These are phyloP conservation scores for Lampris megalopsis DNA, from an alignment of 2,113 vertebrate species.

Conservation along the genomic window DNA sequence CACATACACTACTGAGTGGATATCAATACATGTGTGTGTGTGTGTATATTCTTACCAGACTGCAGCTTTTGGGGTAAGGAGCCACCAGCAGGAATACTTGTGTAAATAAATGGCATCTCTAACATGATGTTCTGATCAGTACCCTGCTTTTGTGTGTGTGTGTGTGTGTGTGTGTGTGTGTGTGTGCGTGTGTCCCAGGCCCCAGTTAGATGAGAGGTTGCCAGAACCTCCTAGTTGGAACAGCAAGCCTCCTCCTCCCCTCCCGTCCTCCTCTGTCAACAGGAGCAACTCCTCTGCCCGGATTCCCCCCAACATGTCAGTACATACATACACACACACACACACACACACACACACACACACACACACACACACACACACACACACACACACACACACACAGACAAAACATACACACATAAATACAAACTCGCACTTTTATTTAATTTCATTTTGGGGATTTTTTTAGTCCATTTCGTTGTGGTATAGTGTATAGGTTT, in stretches of 20 bases:
- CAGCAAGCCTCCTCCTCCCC: constrained; percentile 83
- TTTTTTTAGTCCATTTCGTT: too few relatives aligned
- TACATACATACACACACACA: too few relatives aligned
- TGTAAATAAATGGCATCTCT: too few relatives aligned
- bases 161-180: too few relatives aligned
- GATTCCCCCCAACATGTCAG: constrained; percentile 22
- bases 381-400: background rate
- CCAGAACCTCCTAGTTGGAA: constrained; percentile 58
- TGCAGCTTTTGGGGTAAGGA: constrained; percentile 79
- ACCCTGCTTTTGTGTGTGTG: too few relatives aligned
- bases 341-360: constrained; percentile 1
- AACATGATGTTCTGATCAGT: too few relatives aligned
- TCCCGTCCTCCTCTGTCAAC: constrained; percentile 47
- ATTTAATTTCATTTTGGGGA: too few relatives aligned
- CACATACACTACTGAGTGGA: background rate
- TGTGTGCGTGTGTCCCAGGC: constrained; percentile 14
- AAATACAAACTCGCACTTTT: too few relatives aligned
- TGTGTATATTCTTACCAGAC: constrained; percentile 72
- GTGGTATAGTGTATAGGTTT: too few relatives aligned
- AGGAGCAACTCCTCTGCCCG: constrained; percentile 72
- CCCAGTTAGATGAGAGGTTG: constrained; percentile 23
- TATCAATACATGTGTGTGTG: too few relatives aligned
- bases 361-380: background rate
- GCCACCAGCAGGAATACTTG: constrained; percentile 58
- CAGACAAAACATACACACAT: too few relatives aligned